Evolutionary conservation across 2,797 vertebrate genomes (phyloP), one percentile per base, ranked within the genome.

Genomic region (Sebastes oblongus): DNA sequence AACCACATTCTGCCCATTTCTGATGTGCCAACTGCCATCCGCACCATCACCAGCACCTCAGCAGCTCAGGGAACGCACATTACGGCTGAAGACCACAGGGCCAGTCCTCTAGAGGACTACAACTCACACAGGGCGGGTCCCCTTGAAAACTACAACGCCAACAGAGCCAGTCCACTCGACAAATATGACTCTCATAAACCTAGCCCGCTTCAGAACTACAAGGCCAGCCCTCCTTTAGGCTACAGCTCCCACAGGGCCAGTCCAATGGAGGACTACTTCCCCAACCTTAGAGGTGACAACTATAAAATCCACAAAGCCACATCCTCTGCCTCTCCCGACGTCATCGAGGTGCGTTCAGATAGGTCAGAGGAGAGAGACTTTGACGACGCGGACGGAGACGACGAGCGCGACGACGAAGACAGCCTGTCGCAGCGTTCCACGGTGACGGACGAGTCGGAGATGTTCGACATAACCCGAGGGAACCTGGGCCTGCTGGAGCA

Each of bases 401-500:
- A 97, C 0, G 96, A 98, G 0, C 96, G 94, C 22, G 97, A 96
- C 4, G 97, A 98, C 0, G 97, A 98, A 0, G 97, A 98, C 11
- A 94, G 95, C 54, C 94, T 93, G 58, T 98, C 97, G 16, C 98
- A 97, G 86, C 96, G 96, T 25, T 98, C 97, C 0, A 87, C 94
- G 0, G 95, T 97, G 89, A 97, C 97, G 0, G 97, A 98, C 0
- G 98, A 98, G 95, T 98, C 97, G 0, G 98, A 99, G 93, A 98
- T 98, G 96, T 98, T 98, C 0, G 98, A 99, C 93, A 96, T 99
- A 96, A 98, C 97, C 1, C 94, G 97, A 22, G 98, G 98, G 0
- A 99, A 99, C 93, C 94, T 99, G 92, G 98, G 98, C n/a, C 96
- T 99, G 75, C 94, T 99, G 91, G 98, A 99, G 89, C 98, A 99